These are phyloP conservation scores for Notarius quadriscutis DNA, from an alignment of 2,113 vertebrate genomes.

Conservation along the genomic window DNA sequence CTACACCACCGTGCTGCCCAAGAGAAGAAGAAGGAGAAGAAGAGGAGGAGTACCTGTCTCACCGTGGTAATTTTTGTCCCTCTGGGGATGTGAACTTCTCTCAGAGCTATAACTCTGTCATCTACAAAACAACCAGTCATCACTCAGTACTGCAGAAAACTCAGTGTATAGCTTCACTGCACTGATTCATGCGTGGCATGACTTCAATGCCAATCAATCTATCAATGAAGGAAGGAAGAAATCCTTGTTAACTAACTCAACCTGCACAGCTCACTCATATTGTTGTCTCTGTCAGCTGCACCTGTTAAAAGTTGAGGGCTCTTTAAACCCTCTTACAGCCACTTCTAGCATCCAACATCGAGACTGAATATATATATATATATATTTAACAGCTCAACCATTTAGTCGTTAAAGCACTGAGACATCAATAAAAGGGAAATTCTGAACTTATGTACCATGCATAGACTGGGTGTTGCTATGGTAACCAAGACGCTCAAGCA, in stretches of 20 bases:
- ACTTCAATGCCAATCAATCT: neutral
- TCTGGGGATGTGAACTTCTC: constrained; percentile 65
- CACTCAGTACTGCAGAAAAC: neutral
- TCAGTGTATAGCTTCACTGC: neutral
- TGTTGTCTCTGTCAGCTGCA: constrained; percentile 55
- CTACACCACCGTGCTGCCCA: no score
- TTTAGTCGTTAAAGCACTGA: neutral
- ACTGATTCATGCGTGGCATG: neutral
- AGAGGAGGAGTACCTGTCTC: constrained; percentile 55
- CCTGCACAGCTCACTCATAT: neutral
- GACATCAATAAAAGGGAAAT: neutral
- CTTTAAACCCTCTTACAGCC: neutral
- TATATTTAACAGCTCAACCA: neutral
- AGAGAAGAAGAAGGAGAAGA: neutral
- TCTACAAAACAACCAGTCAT: constrained; percentile 58
- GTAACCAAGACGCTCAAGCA: constrained; percentile 29
- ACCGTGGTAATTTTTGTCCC: constrained; percentile 55
- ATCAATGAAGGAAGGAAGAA: no score
- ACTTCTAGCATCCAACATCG: neutral
- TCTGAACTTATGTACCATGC: neutral
- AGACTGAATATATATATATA: neutral
- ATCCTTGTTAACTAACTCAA: neutral
- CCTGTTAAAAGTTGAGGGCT: constrained; percentile 47
- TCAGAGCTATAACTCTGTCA: constrained; percentile 63
- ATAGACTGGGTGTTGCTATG: constrained; percentile 54